Evolutionary conservation across 2,888 invertebrate species (phyloP).

Genomic region (Drosophila trichaetosa): DNA sequence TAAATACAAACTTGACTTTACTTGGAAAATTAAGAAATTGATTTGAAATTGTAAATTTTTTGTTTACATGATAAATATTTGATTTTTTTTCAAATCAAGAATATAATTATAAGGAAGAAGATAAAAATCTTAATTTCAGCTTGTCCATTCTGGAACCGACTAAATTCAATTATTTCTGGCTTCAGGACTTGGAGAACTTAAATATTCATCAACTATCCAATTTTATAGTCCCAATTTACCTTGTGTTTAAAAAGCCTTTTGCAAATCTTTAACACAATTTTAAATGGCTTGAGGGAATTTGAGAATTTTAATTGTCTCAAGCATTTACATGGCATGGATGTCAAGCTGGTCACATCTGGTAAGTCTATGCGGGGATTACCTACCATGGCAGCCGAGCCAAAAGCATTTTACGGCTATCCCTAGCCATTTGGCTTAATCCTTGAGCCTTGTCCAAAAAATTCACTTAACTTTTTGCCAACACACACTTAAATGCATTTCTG

Average conservation of each 20-base stretch:
- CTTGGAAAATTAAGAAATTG: no score
- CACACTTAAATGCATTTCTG: constrained; percentile 42
- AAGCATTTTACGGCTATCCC: constrained; percentile 25
- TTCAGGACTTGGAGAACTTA: neutral
- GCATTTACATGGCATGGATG: constrained; percentile 1
- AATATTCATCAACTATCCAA: neutral
- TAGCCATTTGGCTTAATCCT: constrained; percentile 23
- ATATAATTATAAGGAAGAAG: neutral
- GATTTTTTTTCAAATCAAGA: neutral
- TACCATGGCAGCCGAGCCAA: constrained; percentile 2
- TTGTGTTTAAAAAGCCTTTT: neutral
- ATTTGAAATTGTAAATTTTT: no score
- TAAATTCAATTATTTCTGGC: neutral
- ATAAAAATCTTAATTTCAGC: neutral
- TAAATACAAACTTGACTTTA: no score
- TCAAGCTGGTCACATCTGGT: constrained; percentile 18
- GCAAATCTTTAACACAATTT: neutral
- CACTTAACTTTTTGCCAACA: constrained; percentile 24
- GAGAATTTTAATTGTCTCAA: constrained; percentile 20
- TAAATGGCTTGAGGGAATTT: constrained; percentile 1
- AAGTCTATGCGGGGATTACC: constrained; percentile 19
- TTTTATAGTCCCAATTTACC: neutral
- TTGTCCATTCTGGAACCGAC: neutral
- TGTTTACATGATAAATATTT: no score
- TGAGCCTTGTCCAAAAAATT: constrained; percentile 11